Conservation (phyloP, 1,140 invertebrate genomes). For the Hyles euphorbiae region DNA sequence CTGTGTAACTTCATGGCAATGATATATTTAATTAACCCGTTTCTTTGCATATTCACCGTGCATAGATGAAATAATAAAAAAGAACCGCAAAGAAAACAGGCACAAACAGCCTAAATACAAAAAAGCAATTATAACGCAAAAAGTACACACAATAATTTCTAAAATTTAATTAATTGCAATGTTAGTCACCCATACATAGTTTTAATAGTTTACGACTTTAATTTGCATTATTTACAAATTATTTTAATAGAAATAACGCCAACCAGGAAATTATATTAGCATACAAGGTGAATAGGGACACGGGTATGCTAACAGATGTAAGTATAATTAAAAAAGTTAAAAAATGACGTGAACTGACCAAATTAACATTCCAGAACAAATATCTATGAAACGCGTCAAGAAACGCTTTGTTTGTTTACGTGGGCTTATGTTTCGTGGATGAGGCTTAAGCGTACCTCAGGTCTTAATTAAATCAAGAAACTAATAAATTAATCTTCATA, state of each 20-base stretch:
- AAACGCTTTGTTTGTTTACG: background rate
- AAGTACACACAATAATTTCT: no score
- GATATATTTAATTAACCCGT: no score
- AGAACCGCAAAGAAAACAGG: no score
- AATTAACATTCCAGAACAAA: conserved; percentile 23
- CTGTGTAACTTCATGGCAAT: no score
- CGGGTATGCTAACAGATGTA: conserved; percentile 5
- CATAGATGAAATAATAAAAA: no score
- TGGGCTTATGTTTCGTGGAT: background rate
- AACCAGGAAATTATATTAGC: conserved; percentile 9
- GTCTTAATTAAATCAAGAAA: background rate
- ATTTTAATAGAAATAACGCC: conserved; percentile 6
- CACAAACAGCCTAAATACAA: no score
- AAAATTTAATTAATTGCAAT: no score
- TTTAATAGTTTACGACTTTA: no score
- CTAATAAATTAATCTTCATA: background rate
- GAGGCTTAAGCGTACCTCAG: background rate
- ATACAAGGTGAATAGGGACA: conserved; percentile 5
- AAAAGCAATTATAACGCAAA: no score
- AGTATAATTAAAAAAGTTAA: conserved; percentile 8
- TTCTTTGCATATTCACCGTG: no score
- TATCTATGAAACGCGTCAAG: conserved; percentile 5
- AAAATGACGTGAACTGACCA: conserved; percentile 5
- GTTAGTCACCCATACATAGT: no score
- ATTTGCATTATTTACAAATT: conserved; percentile 2